Conservation (phyloP, 30 jellyfish, hydroid and myxozoan species). For the Aurelia sp. region DNA sequence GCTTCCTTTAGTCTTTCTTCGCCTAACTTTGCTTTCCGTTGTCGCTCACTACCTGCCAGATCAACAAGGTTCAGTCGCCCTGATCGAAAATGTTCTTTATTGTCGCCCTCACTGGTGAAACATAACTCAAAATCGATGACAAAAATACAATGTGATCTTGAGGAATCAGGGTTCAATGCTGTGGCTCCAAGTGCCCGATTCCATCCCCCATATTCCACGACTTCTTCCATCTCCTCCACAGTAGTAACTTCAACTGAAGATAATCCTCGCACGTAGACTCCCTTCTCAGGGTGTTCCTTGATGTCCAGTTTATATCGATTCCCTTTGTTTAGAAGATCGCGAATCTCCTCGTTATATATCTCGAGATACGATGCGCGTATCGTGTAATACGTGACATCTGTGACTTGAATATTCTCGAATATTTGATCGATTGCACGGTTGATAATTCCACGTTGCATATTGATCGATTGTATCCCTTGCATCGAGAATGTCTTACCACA, state of each 20-base stretch:
- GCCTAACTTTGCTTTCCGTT: conserved; percentile 84
- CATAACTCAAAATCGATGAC: conserved; percentile 95
- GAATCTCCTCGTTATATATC: conserved; percentile 94
- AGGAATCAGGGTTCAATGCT: conserved; percentile 96
- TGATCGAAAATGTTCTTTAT: conserved; percentile 89
- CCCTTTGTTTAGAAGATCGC: conserved; percentile 90
- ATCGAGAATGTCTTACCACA: conserved; percentile 98
- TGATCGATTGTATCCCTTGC: conserved; percentile 88
- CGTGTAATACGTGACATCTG: conserved; percentile 90
- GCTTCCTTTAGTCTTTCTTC: conserved; percentile 97
- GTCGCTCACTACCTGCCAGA: conserved; percentile 98
- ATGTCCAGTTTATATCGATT: conserved; percentile 83
- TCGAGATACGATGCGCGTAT: conserved; percentile 93
- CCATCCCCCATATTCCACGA: conserved; percentile 98
- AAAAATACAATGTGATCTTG: conserved; percentile 96
- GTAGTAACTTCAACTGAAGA: conserved; percentile 93
- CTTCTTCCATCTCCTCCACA: conserved; percentile 99
- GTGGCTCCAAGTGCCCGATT: conserved; percentile 97
- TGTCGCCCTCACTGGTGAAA: conserved; percentile 84
- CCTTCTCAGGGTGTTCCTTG: conserved; percentile 98
- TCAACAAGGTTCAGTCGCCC: conserved; percentile 96
- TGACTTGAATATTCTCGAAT: conserved; percentile 82
- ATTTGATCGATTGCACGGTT: conserved; percentile 94
- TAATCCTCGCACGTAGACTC: conserved; percentile 91
- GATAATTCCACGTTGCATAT: conserved; percentile 93